Conservation (phyloP, 2,113 vertebrate genomes). For the Macroglossus sobrinus region DNA sequence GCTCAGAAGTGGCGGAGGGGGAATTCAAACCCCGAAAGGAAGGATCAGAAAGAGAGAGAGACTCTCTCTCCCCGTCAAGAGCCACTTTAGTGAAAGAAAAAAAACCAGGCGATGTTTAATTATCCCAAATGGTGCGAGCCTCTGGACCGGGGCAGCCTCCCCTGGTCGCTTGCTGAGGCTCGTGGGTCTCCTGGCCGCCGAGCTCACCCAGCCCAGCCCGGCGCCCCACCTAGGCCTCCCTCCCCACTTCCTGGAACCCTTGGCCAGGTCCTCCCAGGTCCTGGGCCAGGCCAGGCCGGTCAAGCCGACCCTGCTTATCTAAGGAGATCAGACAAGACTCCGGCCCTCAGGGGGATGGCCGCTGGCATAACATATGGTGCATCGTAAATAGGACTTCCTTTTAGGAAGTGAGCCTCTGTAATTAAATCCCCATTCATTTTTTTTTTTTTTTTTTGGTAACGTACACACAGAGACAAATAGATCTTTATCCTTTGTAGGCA, state of each 20-base stretch:
- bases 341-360: conserved; percentile 48
- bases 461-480: conserved; percentile 69
- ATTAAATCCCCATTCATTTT: conserved; percentile 76
- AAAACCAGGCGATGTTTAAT: conserved; percentile 62
- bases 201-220: rapidly evolving
- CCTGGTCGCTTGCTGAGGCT: not conserved
- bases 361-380: conserved; percentile 66
- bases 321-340: conserved; percentile 60
- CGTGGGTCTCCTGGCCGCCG: not conserved
- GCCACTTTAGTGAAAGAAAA: conserved; percentile 47
- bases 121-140: conserved; percentile 47
- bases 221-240: conserved; percentile 16
- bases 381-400: conserved; percentile 73
- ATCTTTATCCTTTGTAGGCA: conserved; percentile 68
- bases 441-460: conserved; percentile 57
- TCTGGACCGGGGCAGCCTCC: not conserved
- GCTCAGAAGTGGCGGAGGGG: conserved; percentile 36
- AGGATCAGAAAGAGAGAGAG: conserved; percentile 60
- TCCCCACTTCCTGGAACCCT: conserved; percentile 27
- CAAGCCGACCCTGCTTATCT: conserved; percentile 56
- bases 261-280: not conserved
- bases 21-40: conserved; percentile 56
- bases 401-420: conserved; percentile 73
- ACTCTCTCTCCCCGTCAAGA: conserved; percentile 47
- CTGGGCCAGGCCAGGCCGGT: not conserved